These are phyloP conservation scores for Gavia stellata DNA, from an alignment of 2,113 vertebrate genomes.

Conservation along the genomic window DNA sequence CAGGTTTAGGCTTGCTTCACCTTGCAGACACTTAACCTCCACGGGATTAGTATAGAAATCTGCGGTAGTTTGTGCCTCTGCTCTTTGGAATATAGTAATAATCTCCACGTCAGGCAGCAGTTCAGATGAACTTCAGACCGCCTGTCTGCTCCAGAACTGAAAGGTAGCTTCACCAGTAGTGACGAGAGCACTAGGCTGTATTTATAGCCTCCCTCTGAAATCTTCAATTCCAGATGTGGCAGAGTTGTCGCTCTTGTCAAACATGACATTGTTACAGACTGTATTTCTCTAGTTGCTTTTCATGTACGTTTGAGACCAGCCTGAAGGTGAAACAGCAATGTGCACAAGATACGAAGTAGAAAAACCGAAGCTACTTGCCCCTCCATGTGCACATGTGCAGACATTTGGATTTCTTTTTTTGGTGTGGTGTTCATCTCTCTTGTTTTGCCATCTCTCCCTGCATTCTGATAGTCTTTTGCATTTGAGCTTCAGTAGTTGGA, in stretches of 20 bases:
- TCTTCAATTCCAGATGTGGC: neutral
- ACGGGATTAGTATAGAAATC: neutral
- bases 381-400: neutral
- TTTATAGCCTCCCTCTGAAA: neutral
- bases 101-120: neutral
- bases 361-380: neutral
- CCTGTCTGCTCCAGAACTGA: neutral
- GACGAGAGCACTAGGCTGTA: neutral
- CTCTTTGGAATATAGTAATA: neutral
- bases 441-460: neutral
- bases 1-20: neutral
- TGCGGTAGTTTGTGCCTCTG: neutral
- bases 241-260: neutral
- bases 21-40: neutral
- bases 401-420: neutral
- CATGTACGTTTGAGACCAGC: neutral
- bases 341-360: accelerated
- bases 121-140: constrained; percentile 13
- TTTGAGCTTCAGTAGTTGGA: neutral
- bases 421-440: neutral
- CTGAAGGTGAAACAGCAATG: neutral
- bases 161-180: neutral
- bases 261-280: neutral
- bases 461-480: neutral
- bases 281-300: neutral